These are phyloP conservation scores for Calidris pygmaea DNA, from an alignment of 2,113 vertebrate genomes.

Conservation along the genomic window DNA sequence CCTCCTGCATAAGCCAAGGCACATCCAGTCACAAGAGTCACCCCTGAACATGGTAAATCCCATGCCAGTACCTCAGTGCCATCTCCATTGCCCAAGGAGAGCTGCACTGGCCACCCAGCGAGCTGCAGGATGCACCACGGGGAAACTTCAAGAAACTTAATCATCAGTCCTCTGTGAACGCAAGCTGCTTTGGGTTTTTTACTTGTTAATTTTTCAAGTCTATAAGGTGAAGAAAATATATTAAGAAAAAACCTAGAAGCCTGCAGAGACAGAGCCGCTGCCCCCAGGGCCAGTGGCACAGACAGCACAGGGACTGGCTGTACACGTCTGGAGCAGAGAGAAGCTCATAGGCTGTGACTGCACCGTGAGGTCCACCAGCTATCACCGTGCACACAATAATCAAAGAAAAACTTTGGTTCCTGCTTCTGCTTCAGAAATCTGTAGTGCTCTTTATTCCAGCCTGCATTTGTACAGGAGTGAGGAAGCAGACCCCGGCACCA, in stretches of 20 bases:
- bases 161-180: background rate
- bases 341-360: background rate
- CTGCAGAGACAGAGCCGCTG: background rate
- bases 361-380: background rate
- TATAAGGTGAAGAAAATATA: background rate
- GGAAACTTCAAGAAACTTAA: background rate
- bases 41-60: background rate
- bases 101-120: background rate
- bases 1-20: background rate
- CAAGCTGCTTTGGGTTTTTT: background rate
- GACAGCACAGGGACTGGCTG: background rate
- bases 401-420: background rate
- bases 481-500: background rate
- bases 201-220: background rate
- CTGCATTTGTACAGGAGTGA: background rate
- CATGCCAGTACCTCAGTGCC: background rate
- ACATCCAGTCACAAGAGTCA: background rate
- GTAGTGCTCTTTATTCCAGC: background rate
- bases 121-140: background rate
- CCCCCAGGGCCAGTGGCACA: accelerated
- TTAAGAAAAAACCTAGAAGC: background rate
- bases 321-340: background rate
- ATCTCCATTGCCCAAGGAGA: background rate
- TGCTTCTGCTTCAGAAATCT: background rate
- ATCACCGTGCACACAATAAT: background rate